Percentiles rank a stretch among this genome's conserved stretches.
Evolutionary conservation across 2,888 invertebrate species (phyloP).

Genomic region (Heterodera filipjevi): DNA sequence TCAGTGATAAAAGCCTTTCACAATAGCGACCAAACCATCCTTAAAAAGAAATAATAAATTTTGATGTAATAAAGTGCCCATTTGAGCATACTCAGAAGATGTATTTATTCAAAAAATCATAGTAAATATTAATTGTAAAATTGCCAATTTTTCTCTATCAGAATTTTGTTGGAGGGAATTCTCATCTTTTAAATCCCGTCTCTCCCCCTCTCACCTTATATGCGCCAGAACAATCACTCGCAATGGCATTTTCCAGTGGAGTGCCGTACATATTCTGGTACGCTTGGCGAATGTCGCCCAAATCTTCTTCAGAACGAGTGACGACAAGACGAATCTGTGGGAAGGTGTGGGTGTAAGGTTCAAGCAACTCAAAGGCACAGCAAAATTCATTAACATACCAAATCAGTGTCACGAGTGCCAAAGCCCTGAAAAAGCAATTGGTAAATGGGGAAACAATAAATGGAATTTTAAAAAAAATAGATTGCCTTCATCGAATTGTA

Average conservation of each 20-base stretch:
- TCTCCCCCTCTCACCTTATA: slow-evolving; percentile 49
- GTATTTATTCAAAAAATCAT: no score
- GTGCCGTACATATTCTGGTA: slow-evolving; percentile 70
- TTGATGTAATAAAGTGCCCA: no score
- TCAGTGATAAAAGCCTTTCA: slow-evolving; percentile 54
- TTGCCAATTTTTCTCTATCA: no score
- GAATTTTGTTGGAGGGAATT: no score
- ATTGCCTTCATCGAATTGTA: slow-evolving; percentile 57
- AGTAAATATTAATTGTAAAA: no score
- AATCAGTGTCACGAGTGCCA: slow-evolving; percentile 63
- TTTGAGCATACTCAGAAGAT: no score
- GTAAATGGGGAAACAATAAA: neutral
- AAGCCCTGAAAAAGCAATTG: slow-evolving; percentile 48
- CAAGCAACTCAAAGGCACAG: neutral
- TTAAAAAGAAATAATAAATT: neutral
- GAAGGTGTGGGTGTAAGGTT: neutral
- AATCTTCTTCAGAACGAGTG: slow-evolving; percentile 70
- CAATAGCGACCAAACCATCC: slow-evolving; percentile 59
- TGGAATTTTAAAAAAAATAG: neutral
- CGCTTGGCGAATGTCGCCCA: slow-evolving; percentile 75
- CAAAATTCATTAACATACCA: slow-evolving; percentile 37
- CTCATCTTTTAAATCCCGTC: neutral
- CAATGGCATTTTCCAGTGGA: slow-evolving; percentile 50
- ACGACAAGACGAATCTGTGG: slow-evolving; percentile 61
- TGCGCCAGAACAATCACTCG: slow-evolving; percentile 57